Percentiles rank a stretch among this genome's conserved stretches.
phyloP scores from a whole-genome alignment of 2,113 vertebrate species.

The Mixornis gularis region DNA sequence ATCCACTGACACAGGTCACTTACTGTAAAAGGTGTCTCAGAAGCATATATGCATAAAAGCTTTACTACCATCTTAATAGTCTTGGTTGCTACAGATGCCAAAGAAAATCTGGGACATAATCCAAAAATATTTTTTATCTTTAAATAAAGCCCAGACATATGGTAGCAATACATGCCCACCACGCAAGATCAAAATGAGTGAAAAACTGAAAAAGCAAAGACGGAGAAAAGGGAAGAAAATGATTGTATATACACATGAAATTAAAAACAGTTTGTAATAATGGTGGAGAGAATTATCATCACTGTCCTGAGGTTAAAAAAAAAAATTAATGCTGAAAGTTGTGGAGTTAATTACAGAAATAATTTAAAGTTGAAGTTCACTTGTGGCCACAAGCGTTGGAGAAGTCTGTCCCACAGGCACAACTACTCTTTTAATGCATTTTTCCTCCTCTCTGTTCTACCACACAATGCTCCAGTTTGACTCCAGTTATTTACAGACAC shows the following conservation, averaged over 20 bases:
- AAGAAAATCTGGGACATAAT: slow-evolving; percentile 11
- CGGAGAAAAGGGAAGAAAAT: neutral
- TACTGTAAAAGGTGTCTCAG: neutral
- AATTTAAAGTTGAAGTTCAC: neutral
- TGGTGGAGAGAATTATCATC: neutral
- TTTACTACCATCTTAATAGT: neutral
- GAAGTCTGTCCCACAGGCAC: neutral
- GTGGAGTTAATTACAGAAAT: neutral
- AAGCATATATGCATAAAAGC: neutral
- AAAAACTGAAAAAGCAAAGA: neutral
- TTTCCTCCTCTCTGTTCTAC: neutral
- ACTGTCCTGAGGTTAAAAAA: neutral
- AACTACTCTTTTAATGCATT: neutral
- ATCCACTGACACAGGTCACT: neutral
- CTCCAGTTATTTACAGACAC: neutral
- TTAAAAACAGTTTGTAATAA: neutral
- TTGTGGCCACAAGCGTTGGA: neutral
- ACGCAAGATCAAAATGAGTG: neutral
- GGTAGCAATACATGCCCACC: fast-evolving
- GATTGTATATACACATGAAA: neutral
- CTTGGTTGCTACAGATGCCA: neutral
- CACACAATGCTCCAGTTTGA: neutral
- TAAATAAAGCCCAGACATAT: slow-evolving; percentile 22
- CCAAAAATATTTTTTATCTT: slow-evolving; percentile 19
- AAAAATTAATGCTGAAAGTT: neutral